Evolutionary conservation across 2,797 vertebrate genomes (phyloP).

Genomic region (Xyrichtys novacula): DNA sequence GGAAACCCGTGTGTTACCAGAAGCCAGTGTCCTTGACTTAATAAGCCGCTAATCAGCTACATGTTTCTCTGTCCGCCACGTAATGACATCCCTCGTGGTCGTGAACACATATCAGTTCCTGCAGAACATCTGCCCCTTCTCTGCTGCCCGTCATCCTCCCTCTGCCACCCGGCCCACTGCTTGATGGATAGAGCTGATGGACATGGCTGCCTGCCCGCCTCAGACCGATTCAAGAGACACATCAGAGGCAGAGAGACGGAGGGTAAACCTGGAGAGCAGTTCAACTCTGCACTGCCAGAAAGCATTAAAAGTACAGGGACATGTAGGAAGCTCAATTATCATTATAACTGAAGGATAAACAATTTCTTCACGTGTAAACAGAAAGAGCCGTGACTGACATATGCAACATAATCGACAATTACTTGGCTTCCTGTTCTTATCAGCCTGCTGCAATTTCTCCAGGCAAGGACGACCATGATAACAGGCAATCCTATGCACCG

Average conservation of each 20-base stretch:
- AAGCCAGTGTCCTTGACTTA: conserved; percentile 79
- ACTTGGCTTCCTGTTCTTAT: too few relatives aligned
- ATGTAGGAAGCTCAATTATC: conserved; percentile 28
- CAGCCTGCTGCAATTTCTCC: too few relatives aligned
- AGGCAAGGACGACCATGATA: too few relatives aligned
- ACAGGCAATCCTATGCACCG: too few relatives aligned
- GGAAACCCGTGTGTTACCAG: conserved; percentile 38
- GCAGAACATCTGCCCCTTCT: conserved; percentile 80
- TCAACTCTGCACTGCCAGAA: conserved; percentile 24
- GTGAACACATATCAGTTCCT: conserved; percentile 67
- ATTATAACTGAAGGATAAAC: conserved; percentile 11
- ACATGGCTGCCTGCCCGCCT: conserved; percentile 72
- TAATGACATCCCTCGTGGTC: conserved; percentile 78
- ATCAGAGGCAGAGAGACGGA: conserved; percentile 44
- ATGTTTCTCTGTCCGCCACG: conserved; percentile 69
- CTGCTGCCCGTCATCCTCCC: conserved; percentile 73
- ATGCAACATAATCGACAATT: too few relatives aligned
- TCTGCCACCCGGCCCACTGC: conserved; percentile 53
- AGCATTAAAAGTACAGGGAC: conserved; percentile 41
- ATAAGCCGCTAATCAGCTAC: conserved; percentile 79
- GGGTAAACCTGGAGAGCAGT: conserved; percentile 33
- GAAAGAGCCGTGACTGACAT: not conserved
- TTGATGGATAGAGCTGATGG: conserved; percentile 75
- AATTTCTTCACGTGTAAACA: not conserved
- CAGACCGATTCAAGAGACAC: conserved; percentile 42